Base-by-base conservation (phyloP, 2,113 vertebrate species). In the Dipodomys stephensi region DNA sequence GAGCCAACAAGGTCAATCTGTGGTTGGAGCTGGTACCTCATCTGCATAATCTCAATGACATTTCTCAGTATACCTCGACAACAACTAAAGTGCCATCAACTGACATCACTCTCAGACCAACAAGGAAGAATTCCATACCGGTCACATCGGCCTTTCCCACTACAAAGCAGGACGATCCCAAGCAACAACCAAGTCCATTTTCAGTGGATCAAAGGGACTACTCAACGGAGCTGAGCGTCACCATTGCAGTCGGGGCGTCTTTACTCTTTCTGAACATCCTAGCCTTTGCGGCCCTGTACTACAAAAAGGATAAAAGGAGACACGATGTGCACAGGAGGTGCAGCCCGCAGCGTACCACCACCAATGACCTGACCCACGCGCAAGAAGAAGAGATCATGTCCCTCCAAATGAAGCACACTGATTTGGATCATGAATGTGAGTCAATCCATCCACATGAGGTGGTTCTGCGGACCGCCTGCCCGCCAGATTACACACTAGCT, bases 361-460 rank as follows among this genome's bases (percentile, higher is more conserved):
- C 99, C 96, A 99, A 99, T 27, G 99, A 99, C 97, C 99, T 99
- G 91, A 99, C 99, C 86, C 99, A 99, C 95, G 99, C 99, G 94
- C 99, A 99, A 97, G 99, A 99, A 98, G 99, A 99, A 98, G 99
- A 99, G 98, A 99, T 99, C 97, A 99, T 99, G 99, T 99, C 99
- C 96, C 98, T 99, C 94, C 99, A 99, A 98, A 99, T 99, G 99
- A 99, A 99, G 99, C 99, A 99, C 98, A 99, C 99, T 77, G 99
- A 99, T 97, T 98, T 99, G 98, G 99, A 99, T 98, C 99, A 99
- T 97, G 99, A 99, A 98, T 99, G 99, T 98, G 99, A 99, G 98
- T 98, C 99, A 96, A 98, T 99, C 98, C 99, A 99, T 98, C 98
- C 99, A 76, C 99, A 99, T 35, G 99, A 99, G 97, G 99, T 99